Evolutionary conservation across 2,797 vertebrate species (phyloP).

Genomic region (Pseudochirops corinnae): DNA sequence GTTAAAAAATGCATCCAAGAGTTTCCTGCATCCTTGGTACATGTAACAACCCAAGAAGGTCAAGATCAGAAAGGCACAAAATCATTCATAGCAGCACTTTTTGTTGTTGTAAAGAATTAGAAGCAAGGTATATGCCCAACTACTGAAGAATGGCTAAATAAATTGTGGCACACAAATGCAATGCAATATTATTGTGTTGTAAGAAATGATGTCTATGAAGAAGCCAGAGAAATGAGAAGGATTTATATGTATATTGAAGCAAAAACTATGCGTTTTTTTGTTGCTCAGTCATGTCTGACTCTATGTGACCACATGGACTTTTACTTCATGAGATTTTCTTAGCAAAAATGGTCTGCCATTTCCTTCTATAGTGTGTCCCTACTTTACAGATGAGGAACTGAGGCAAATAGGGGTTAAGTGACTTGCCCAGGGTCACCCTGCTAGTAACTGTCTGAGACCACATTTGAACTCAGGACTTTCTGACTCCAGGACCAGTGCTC

Average conservation of each 20-base stretch:
- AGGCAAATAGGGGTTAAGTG: slow-evolving; percentile 46
- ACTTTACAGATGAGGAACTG: slow-evolving; percentile 59
- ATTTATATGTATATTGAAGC: not conserved
- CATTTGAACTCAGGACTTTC: slow-evolving; percentile 8
- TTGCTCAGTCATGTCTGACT: not conserved
- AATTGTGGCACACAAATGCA: not conserved
- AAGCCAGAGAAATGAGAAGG: not conserved
- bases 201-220: not conserved
- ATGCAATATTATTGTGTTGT: not conserved
- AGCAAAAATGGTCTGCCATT: not conserved
- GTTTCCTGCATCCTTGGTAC: not conserved
- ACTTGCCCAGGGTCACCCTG: slow-evolving; percentile 22
- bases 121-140: not conserved
- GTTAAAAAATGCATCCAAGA: not conserved
- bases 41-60: not conserved
- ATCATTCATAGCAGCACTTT: not conserved
- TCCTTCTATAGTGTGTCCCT: not conserved
- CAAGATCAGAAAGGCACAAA: not conserved
- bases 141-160: not conserved
- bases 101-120: not conserved
- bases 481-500: not conserved
- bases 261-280: not conserved
- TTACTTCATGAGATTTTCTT: not conserved
- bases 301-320: not conserved
- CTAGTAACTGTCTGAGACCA: not conserved